A percentile compares a stretch with the other conserved stretches of the same genome.
phyloP scores from a whole-genome alignment of 2,113 vertebrate genomes.

The Dermatemys mawii region DNA sequence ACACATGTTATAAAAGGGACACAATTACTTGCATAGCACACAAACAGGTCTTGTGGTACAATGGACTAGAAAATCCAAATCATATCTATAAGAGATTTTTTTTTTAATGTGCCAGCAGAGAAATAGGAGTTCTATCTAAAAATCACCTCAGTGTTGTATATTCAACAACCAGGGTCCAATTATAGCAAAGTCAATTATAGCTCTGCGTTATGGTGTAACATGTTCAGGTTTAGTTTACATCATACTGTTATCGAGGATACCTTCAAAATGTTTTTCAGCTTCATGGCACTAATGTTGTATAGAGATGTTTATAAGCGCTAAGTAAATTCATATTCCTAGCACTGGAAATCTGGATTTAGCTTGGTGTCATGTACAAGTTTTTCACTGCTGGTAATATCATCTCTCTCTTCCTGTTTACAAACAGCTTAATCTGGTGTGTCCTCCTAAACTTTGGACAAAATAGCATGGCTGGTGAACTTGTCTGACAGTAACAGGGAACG shows the following conservation, averaged over 20 bases:
- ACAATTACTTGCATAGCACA: background rate
- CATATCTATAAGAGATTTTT: rapidly evolving
- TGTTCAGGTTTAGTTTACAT: constrained; percentile 6
- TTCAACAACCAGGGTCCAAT: background rate
- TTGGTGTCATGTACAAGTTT: constrained; percentile 11
- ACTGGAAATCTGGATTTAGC: constrained; percentile 24
- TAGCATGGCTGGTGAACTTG: background rate
- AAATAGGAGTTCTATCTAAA: background rate
- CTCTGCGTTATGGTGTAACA: background rate
- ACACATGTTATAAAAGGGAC: background rate
- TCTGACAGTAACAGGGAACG: background rate
- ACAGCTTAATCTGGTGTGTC: background rate
- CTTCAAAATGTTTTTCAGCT: constrained; percentile 23
- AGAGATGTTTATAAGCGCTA: constrained; percentile 56
- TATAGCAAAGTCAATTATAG: background rate
- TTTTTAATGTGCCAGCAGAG: background rate
- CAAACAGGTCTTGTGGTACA: background rate
- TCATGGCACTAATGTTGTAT: constrained; percentile 27
- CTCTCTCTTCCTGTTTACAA: background rate
- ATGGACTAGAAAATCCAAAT: background rate
- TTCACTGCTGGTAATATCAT: background rate
- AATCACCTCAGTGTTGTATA: background rate
- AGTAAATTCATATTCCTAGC: constrained; percentile 37
- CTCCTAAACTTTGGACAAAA: background rate
- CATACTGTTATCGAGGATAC: constrained; percentile 4